Evolutionary conservation across 2,888 invertebrate species (phyloP), one percentile per base, ranked within the genome.

Genomic region (Cenopis cana): DNA sequence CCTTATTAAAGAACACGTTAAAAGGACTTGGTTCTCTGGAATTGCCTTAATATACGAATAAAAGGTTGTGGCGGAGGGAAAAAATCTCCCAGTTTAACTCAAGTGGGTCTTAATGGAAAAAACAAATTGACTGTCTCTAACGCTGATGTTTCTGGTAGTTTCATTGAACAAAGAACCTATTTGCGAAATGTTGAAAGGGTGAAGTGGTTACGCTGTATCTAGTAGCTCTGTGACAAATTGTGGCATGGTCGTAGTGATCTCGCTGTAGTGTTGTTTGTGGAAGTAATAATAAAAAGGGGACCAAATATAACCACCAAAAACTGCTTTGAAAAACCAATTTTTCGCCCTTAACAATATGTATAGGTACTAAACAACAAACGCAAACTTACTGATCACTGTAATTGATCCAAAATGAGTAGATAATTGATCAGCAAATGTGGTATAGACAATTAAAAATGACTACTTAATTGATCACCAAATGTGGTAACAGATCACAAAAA

Each of bases 41-140:
- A 71, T 71, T 71, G 71, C 61, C 67, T 46, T 71, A 71, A 71
- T 71, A 67, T 67, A 67, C 33, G 71, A 71, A 71, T 71, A 71
- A 67, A 71, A 71, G 71, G 67, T 67, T 71, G 71, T 67, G 67
- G 70, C 36, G 52, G 49, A 71, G 71, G 55, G 29, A 67, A 70
- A 69, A 71, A 71, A 71, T 61, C 70, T 56, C 55, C 18, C 71
- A 61, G 71, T 71, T 71, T 61, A 67, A 56, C 71, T 67, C 38
- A 71, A 71, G 71, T 71, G 67, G 67, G 71, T 71, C 66, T 71
- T 71, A 71, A 71, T 71, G 71, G 67, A 71, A 67, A 71, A 71
- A 67, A 71, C 71, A 71, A 71, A 71, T 71, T 71, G 67, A 67
- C 55, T 67, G 67, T 71, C 71, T 24, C 66, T 67, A 71, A 67